A percentile compares a stretch with the other conserved stretches of the same genome.
These are phyloP conservation scores for Esperia sulphurella DNA, from an alignment of 2,888 invertebrate genomes.

Conservation along the genomic window DNA sequence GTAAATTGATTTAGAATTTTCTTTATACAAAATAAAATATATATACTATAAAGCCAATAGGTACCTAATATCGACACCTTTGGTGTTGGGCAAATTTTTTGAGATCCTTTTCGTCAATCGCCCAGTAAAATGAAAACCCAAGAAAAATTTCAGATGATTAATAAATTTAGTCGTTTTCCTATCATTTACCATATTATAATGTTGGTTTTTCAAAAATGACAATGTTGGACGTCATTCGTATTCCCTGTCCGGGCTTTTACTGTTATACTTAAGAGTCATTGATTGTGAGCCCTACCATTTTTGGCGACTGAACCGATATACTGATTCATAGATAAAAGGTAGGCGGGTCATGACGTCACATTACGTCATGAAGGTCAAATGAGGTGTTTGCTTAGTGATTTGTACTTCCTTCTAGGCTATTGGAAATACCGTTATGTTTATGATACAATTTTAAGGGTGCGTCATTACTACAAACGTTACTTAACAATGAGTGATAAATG, in stretches of 20 bases:
- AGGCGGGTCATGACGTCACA: conserved; percentile 29
- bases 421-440: not conserved
- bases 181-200: too few relatives aligned
- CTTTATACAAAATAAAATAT: too few relatives aligned
- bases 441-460: not conserved
- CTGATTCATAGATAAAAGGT: conserved; percentile 31
- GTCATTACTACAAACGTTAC: not conserved
- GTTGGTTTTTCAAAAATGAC: too few relatives aligned
- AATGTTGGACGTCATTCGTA: not conserved
- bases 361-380: conserved; percentile 19
- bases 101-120: too few relatives aligned
- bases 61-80: too few relatives aligned
- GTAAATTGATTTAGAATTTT: too few relatives aligned
- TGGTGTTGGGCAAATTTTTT: too few relatives aligned
- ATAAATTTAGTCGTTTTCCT: too few relatives aligned
- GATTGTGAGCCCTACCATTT: conserved; percentile 26
- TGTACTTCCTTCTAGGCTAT: conserved; percentile 6
- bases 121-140: too few relatives aligned
- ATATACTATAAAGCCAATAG: too few relatives aligned
- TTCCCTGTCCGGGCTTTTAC: not conserved
- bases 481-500: not conserved
- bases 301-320: conserved; percentile 16
- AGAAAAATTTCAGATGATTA: too few relatives aligned
- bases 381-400: conserved; percentile 22
- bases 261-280: conserved; percentile 9